Evolutionary conservation across 1,140 invertebrate species (phyloP), one percentile per base, ranked within the genome.

Genomic region (Trichomalopsis sarcophagae): DNA sequence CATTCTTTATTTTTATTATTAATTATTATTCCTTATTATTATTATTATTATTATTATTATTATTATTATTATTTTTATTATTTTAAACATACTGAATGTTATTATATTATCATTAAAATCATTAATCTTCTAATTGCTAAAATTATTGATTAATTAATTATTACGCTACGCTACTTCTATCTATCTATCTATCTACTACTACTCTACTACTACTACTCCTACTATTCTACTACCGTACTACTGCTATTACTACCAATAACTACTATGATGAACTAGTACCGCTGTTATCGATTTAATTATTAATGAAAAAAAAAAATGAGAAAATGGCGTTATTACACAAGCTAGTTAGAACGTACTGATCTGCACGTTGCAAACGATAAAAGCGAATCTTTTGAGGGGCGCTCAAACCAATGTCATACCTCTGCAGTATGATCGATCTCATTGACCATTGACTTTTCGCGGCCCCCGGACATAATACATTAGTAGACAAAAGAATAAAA

Each of bases 381-480:
- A 77, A 75, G 80, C 83, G 36, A 82, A 81, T 55, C 50, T 77
- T 78, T 71, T 73, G 33, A 82, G 74, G 74, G 80, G 84, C 87
- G 82, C 87, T 87, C 71, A 86, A 86, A 86, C 81, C 76, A 88
- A 87, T 89, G 89, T 90, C 89, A 80, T 90, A 88, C 90, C 87
- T 78, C 55, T 73, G 62, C 23, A 80, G 91, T 91, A 91, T 89
- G 92, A 91, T 89, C 89, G 92, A 93, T 93, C 92, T 93, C 92
- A 92, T 91, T 92, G 90, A 92, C 90, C 89, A 90, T 89, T 93
- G 89, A 91, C 66, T 86, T 83, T 82, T 84, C 86, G 91, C 88
- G 86, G 89, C 91, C 90, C 90, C 88, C 33, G 79, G 27, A 77
- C 75, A 44, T 36, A 77, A 9, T n/a, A 76, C 17, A 36, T 36